A percentile compares a stretch with the other conserved stretches of the same genome.
Conservation (phyloP, 92 coral and sea anemone genomes). For the Montipora capitata region DNA sequence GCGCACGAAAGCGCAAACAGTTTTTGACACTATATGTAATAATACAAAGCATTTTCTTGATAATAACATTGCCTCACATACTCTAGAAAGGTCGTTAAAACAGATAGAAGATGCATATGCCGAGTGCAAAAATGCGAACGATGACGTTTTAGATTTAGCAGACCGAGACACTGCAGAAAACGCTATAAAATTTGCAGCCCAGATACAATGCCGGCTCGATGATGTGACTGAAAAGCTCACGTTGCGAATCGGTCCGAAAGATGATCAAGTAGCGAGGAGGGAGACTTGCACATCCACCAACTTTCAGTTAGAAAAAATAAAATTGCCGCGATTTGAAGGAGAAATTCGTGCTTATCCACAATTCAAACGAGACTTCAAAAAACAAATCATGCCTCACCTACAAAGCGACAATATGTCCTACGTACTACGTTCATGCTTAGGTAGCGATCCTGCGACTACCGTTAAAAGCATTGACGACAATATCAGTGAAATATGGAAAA, state of each 20-base stretch:
- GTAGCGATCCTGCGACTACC: slow-evolving; percentile 41
- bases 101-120: too few relatives aligned
- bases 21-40: slow-evolving; percentile 37
- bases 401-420: slow-evolving; percentile 48
- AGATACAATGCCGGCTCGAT: too few relatives aligned
- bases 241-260: slow-evolving; percentile 19
- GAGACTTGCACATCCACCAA: slow-evolving; percentile 26
- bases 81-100: too few relatives aligned
- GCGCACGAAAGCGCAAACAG: slow-evolving; percentile 22
- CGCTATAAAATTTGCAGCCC: too few relatives aligned
- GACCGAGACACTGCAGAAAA: too few relatives aligned
- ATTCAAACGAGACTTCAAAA: slow-evolving; percentile 65
- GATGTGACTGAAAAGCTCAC: not conserved
- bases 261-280: slow-evolving; percentile 13
- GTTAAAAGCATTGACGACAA: not conserved
- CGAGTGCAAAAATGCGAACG: too few relatives aligned
- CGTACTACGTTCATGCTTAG: slow-evolving; percentile 66
- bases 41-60: not conserved
- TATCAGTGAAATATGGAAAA: slow-evolving; percentile 36
- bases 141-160: too few relatives aligned
- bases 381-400: slow-evolving; percentile 60
- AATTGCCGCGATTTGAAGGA: slow-evolving; percentile 73
- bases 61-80: not conserved
- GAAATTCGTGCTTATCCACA: slow-evolving; percentile 66
- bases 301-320: slow-evolving; percentile 68